Conservation (phyloP, 2,888 invertebrate species). For the Diaperis boleti region DNA sequence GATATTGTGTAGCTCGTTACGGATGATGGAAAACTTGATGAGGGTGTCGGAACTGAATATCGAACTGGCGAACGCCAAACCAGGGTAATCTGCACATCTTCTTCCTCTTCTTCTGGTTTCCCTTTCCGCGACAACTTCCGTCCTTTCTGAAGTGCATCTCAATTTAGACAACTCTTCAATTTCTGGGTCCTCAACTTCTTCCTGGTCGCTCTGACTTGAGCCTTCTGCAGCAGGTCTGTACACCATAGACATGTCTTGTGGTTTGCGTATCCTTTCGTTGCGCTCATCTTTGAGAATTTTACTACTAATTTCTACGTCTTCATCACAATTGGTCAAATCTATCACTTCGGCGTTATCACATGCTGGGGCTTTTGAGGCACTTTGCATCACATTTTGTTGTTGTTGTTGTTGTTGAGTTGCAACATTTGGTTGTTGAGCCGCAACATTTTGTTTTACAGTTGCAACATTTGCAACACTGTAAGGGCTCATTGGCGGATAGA, state of each 20-base stretch:
- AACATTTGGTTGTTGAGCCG: too few species aligned
- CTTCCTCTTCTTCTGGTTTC: constrained; percentile 80
- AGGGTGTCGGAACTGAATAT: constrained; percentile 96
- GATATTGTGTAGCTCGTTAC: constrained; percentile 97
- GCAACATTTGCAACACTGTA: constrained; percentile 54
- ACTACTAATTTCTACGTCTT: constrained; percentile 52
- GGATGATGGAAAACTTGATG: constrained; percentile 98
- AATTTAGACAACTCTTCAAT: constrained; percentile 85
- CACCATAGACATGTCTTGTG: constrained; percentile 61
- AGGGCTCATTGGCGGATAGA: constrained; percentile 51
- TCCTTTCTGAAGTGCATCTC: constrained; percentile 89
- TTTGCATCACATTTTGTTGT: constrained; percentile 49
- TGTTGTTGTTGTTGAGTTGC: constrained; percentile 46
- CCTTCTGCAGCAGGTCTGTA: constrained; percentile 66
- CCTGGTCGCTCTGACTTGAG: constrained; percentile 67
- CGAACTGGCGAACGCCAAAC: constrained; percentile 90
- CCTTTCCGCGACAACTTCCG: constrained; percentile 88
- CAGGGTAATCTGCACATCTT: constrained; percentile 92
- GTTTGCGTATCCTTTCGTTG: constrained; percentile 50
- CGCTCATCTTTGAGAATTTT: constrained; percentile 52
- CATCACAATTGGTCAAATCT: constrained; percentile 65
- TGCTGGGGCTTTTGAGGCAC: constrained; percentile 48
- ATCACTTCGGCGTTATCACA: constrained; percentile 60
- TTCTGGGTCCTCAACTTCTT: constrained; percentile 76
- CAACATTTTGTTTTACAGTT: too few species aligned